These are phyloP conservation scores for Desoria tigrina DNA, from an alignment of 2,888 invertebrate species.

Conservation along the genomic window DNA sequence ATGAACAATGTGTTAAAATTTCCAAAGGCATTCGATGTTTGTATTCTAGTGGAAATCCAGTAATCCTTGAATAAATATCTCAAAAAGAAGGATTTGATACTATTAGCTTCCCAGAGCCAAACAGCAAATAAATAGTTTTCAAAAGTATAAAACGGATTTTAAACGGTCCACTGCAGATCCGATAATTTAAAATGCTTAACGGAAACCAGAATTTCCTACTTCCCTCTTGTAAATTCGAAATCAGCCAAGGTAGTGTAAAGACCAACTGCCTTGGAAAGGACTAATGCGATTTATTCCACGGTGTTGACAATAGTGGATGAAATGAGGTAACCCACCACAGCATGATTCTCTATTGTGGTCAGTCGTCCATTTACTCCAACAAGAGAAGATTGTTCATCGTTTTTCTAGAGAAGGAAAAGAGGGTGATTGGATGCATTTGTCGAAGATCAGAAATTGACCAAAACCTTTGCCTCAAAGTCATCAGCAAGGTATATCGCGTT, in stretches of 20 bases:
- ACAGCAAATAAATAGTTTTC: neutral
- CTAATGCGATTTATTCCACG: constrained; percentile 11
- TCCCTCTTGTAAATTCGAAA: constrained; percentile 3
- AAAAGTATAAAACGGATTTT: constrained; percentile 2
- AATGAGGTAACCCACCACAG: constrained; percentile 18
- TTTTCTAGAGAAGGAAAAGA: neutral
- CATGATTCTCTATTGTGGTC: constrained; percentile 19
- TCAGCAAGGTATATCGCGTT: neutral
- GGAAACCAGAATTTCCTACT: neutral
- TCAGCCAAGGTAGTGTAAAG: neutral
- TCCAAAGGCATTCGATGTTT: too few species aligned
- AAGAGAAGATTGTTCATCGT: neutral
- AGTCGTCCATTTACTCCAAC: constrained; percentile 10
- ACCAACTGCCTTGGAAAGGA: neutral
- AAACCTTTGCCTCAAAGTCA: neutral
- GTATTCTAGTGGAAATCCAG: too few species aligned
- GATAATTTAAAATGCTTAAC: neutral
- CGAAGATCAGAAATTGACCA: neutral
- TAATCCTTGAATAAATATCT: too few species aligned
- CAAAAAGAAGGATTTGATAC: neutral
- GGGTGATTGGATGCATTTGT: constrained; percentile 4
- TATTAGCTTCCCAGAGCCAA: constrained; percentile 1
- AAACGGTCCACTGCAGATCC: neutral
- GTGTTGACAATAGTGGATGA: constrained; percentile 12
- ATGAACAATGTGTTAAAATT: too few species aligned